Percentiles rank a stretch among this genome's conserved stretches.
Evolutionary conservation across 2,888 invertebrate genomes (phyloP).

Genomic region (Papilio gigon): DNA sequence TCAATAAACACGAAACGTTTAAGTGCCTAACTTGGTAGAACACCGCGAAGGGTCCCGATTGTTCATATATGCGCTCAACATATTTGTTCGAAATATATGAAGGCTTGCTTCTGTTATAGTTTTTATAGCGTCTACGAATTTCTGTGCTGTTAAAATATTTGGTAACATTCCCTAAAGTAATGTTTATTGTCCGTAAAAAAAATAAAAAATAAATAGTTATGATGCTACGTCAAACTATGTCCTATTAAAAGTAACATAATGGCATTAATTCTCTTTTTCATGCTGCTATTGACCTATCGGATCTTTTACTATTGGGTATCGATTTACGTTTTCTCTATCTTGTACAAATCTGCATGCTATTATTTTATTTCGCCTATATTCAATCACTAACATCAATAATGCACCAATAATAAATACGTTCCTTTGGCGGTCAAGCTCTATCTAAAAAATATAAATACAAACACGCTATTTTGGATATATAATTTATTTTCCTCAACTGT

Average conservation of each 20-base stretch:
- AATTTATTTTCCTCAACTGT: conserved; percentile 52
- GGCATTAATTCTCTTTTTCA: conserved; percentile 76
- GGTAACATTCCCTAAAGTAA: background rate
- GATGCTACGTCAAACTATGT: background rate
- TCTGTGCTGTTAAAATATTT: background rate
- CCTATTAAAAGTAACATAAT: conserved; percentile 52
- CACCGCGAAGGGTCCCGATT: too few species aligned
- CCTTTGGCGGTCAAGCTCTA: conserved; percentile 78
- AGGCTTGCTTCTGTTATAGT: background rate
- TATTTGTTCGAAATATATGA: background rate
- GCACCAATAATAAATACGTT: conserved; percentile 76
- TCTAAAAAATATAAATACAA: conserved; percentile 79
- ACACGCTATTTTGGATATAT: conserved; percentile 77
- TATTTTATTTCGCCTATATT: conserved; percentile 52
- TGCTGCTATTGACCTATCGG: conserved; percentile 78
- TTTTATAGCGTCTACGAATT: background rate
- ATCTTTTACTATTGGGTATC: conserved; percentile 78
- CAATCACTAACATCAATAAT: conserved; percentile 54
- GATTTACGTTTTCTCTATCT: conserved; percentile 53
- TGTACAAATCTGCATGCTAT: conserved; percentile 64
- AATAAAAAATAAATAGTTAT: background rate
- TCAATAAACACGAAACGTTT: too few species aligned
- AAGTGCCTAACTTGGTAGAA: too few species aligned
- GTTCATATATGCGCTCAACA: conserved; percentile 8
- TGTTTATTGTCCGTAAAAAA: background rate